Conservation (phyloP, 2,797 vertebrate species). For the Bucorvus abyssinicus region DNA sequence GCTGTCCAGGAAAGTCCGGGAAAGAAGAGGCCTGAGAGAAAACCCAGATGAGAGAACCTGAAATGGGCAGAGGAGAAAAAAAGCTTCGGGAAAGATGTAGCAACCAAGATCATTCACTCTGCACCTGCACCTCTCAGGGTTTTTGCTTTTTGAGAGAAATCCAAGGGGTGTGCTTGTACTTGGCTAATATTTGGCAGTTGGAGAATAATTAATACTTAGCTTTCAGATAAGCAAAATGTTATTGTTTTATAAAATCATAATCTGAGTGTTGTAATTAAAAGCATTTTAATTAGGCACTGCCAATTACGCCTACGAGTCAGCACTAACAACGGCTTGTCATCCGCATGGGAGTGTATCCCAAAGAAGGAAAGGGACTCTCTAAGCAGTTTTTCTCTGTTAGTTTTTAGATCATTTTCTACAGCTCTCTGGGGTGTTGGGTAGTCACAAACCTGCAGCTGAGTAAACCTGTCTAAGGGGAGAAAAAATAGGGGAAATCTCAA, state of each 20-base stretch:
- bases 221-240: constrained; percentile 54
- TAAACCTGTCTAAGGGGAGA: neutral
- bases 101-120: neutral
- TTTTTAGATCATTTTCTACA: neutral
- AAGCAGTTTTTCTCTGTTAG: neutral
- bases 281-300: constrained; percentile 43
- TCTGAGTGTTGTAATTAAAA: constrained; percentile 44
- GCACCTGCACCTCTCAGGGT: neutral
- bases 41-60: neutral
- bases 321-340: neutral
- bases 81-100: neutral
- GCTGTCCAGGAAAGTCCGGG: neutral
- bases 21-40: neutral
- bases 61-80: neutral
- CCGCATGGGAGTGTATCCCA: neutral
- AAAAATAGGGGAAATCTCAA: neutral
- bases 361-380: neutral
- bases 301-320: constrained; percentile 42
- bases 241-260: constrained; percentile 52
- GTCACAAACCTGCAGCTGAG: neutral
- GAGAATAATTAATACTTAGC: constrained; percentile 30
- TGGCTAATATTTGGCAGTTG: constrained; percentile 30
- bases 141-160: neutral
- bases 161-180: neutral
- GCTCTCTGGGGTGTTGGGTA: neutral